Conservation (phyloP, 2,113 vertebrate species). For the Leptocoma aspasia region DNA sequence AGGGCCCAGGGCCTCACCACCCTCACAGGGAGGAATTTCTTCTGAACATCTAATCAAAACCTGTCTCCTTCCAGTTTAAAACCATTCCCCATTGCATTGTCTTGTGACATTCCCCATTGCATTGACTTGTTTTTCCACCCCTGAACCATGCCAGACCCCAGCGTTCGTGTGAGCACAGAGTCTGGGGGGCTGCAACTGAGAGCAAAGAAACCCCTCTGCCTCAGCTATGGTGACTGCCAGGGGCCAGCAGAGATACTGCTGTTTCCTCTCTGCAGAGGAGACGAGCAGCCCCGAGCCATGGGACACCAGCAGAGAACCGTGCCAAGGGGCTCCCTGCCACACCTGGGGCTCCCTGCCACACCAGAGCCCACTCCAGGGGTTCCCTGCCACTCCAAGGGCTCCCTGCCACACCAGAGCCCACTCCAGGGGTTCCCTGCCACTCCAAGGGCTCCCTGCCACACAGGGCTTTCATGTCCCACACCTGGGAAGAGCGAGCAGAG, state of each 20-base stretch:
- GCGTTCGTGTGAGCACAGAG: rapidly evolving
- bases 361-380: too few species aligned
- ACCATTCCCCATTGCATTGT: neutral
- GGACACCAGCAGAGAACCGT: neutral
- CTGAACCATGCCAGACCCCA: too few species aligned
- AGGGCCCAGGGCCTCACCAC: neutral
- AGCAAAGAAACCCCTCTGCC: neutral
- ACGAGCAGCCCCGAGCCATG: rapidly evolving
- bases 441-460: neutral
- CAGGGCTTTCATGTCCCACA: neutral
- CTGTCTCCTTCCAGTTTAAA: neutral
- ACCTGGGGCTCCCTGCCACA: too few species aligned
- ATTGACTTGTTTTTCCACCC: too few species aligned
- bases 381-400: too few species aligned
- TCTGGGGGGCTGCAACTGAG: neutral
- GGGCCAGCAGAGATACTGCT: neutral
- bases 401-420: too few species aligned
- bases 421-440: too few species aligned
- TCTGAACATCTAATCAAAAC: neutral
- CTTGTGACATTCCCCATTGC: too few species aligned
- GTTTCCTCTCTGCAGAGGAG: neutral
- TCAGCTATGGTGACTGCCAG: rapidly evolving
- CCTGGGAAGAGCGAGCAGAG: neutral
- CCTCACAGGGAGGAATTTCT: neutral
- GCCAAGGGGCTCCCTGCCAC: neutral